These are phyloP conservation scores for Callipepla californica DNA, from an alignment of 2,113 vertebrate genomes.

Conservation along the genomic window DNA sequence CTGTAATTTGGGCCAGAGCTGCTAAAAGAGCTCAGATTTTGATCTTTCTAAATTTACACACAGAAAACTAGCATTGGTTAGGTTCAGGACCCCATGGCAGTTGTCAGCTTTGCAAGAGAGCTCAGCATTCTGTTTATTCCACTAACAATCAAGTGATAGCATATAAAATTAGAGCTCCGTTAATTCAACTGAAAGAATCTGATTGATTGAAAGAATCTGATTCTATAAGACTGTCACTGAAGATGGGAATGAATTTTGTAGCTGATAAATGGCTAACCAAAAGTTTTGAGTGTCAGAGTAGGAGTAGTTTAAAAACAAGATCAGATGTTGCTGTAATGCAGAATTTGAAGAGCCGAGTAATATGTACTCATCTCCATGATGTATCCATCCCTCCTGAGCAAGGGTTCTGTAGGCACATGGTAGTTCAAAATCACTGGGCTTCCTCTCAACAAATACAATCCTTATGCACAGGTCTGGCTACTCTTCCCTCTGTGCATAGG, in stretches of 20 bases:
- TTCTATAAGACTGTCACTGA: not conserved
- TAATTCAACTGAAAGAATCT: not conserved
- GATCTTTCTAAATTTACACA: not conserved
- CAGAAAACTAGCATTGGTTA: not conserved
- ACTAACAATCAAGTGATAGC: not conserved
- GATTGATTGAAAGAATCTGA: not conserved
- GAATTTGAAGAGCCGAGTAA: not conserved
- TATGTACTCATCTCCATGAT: not conserved
- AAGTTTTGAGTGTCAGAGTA: not conserved
- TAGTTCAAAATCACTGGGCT: not conserved
- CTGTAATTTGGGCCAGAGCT: not conserved
- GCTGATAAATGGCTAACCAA: not conserved
- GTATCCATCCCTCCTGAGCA: not conserved
- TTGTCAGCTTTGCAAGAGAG: not conserved
- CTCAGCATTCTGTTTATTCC: not conserved
- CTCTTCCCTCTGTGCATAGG: not conserved
- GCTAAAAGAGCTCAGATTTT: not conserved
- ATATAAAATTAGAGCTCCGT: not conserved
- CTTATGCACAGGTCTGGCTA: not conserved
- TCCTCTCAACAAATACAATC: not conserved
- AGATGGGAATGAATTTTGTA: conserved; percentile 9
- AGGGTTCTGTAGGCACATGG: not conserved
- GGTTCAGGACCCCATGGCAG: not conserved
- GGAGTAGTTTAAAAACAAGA: not conserved
- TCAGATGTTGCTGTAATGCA: not conserved